Evolutionary conservation across 2,888 invertebrate species (phyloP), one percentile per base, ranked within the genome.

Genomic region (Ernsta delagoae): DNA sequence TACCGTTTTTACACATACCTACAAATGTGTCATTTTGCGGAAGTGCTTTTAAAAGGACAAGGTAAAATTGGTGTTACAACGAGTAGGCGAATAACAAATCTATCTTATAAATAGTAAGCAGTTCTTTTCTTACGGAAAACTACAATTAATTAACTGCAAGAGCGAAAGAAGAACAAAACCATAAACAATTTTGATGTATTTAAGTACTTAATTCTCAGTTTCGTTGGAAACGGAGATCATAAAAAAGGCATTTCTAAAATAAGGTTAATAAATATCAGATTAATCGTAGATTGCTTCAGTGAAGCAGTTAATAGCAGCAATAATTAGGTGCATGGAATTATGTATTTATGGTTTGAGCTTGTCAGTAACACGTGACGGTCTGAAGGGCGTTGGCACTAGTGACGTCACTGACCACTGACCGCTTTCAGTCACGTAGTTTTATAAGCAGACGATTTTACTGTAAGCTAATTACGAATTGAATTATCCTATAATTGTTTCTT

Each of bases 241-340:
- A 50, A 50, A 50, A 50, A 50, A 50, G 31, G 7, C 16, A 16
- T 50, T 50, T 50, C n/a, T 50, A 16, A 45, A 50, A 50, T 50
- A 16, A n/a, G 12, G 48, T 50, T 7, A 16, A 50, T 16, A 50
- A 50, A 50, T 16, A 16, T 16, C n/a, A 8, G 16, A 50, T 12
- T 50, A 50, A 7, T 50, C 48, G 48, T 16, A 50, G 48, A 50
- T 50, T 50, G 48, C 48, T 7, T 16, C 16, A 50, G 16, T 50
- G 48, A 16, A n/a, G 16, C 16, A 50, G n/a, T n/a, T 45, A 45
- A n/a, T 45, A 0, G 45, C n/a, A 5, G 5, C n/a, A 8, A n/a
- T 45, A 45, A 45, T 5, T 45, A 45, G 31, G 31, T 31, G 31
- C n/a, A n/a, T n/a, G 45, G 5, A 45, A n/a, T 45, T 45, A 45